Base-by-base conservation (phyloP, 2,888 invertebrate genomes). In the Noctuana brunneofusca region DNA sequence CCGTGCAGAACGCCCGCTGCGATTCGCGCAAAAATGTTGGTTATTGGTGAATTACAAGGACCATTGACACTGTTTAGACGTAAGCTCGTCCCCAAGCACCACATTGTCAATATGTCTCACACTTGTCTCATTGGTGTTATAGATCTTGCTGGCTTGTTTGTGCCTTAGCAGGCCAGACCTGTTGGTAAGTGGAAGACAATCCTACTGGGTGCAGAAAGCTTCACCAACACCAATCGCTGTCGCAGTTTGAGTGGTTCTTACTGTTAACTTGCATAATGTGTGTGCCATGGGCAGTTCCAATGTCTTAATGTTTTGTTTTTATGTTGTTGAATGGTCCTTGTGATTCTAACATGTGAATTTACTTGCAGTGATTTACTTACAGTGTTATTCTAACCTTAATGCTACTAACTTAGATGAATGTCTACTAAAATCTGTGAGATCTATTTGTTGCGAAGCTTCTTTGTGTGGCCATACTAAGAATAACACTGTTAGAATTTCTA, bases 91-190 rank as follows among this genome's bases (percentile, higher is more conserved):
- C 80, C 78, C 71, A 81, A 73, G 87, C 87, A 87, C 84, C 86
- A 87, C 88, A 87, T 86, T 84, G 82, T 82, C 83, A 83, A 81
- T 84, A 79, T 75, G 71, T 80, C 86, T 89, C 78, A 88, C 76
- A 81, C 85, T 77, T 85, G 87, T 89, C 83, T 89, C 82, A 86
- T 92, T 93, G 90, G 89, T 92, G 93, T 94, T 94, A 92, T 94
- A 94, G 94, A 94, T 94, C 91, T 93, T 94, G 93, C 93, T 94
- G 93, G 94, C 94, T 93, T 94, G 94, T 93, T 93, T 94, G 93
- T 94, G 93, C 94, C 93, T 94, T 93, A 92, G 92, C 90, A 94
- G 94, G 94, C 94, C 94, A 94, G 94, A 94, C 92, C 93, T 94
- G 91, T 93, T 94, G 94, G 94, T 94, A 94, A 94, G 94, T 94